A percentile compares a stretch with the other conserved stretches of the same genome.
phyloP scores from a whole-genome alignment of 2,113 vertebrate genomes.

The Elachura formosa region DNA sequence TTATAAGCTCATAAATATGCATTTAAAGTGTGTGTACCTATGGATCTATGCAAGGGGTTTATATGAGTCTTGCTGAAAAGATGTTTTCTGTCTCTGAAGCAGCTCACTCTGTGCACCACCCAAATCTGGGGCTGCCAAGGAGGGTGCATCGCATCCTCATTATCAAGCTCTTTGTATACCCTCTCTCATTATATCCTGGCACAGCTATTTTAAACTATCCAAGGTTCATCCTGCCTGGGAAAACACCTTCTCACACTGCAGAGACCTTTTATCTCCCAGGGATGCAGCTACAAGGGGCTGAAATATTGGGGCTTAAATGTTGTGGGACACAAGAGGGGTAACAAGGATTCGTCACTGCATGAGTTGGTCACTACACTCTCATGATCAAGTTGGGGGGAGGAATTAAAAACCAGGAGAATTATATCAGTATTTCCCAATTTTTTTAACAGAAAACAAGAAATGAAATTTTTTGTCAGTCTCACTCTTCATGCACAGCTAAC shows the following conservation, averaged over 20 bases:
- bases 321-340: not conserved
- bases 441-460: not conserved
- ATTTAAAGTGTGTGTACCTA: conserved; percentile 10
- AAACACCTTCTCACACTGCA: not conserved
- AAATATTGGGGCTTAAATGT: not conserved
- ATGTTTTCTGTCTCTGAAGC: not conserved
- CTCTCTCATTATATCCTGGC: not conserved
- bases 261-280: not conserved
- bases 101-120: not conserved
- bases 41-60: not conserved
- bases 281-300: not conserved
- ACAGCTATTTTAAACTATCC: not conserved
- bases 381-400: too few species aligned
- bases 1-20: conserved; percentile 44
- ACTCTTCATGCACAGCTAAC: not conserved
- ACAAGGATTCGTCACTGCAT: not conserved
- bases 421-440: not conserved
- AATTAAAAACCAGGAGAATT: not conserved
- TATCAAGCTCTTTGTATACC: not conserved
- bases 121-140: not conserved
- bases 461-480: not conserved
- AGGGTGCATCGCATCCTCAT: not conserved
- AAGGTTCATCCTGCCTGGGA: not conserved
- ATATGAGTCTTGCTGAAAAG: not conserved
- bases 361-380: not conserved